Evolutionary conservation across 2,888 invertebrate genomes (phyloP).

Genomic region (Pharmacophagus antenor): DNA sequence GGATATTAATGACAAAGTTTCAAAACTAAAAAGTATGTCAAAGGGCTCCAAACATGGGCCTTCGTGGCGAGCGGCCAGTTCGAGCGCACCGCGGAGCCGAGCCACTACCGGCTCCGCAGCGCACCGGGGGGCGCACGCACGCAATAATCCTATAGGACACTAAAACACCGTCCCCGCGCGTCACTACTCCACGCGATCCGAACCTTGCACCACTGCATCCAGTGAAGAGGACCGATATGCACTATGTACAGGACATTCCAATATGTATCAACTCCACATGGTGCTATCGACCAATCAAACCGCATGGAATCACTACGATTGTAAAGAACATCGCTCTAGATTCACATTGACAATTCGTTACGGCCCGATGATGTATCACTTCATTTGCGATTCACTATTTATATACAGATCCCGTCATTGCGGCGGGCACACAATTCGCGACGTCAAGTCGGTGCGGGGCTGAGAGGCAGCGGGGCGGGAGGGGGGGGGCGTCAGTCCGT

Average conservation of each 20-base stretch:
- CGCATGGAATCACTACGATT: not conserved
- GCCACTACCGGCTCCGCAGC: conserved; percentile 24
- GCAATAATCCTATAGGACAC: conserved; percentile 19
- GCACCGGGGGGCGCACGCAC: conserved; percentile 1
- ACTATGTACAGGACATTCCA: conserved; percentile 3
- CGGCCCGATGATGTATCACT: not conserved
- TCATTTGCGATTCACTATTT: conserved; percentile 8
- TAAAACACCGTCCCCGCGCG: conserved; percentile 20
- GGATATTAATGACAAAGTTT: conserved; percentile 63
- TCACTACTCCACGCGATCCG: conserved; percentile 1
- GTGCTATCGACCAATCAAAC: not conserved
- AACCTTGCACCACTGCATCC: not conserved
- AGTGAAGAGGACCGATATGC: not conserved
- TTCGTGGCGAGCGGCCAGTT: conserved; percentile 40
- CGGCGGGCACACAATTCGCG: not conserved
- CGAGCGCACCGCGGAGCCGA: conserved; percentile 32
- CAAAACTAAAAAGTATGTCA: conserved; percentile 55
- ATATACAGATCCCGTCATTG: not conserved
- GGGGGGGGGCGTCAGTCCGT: conserved; percentile 22
- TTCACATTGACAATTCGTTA: too few relatives aligned
- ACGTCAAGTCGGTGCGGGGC: not conserved
- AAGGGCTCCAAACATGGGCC: conserved; percentile 36
- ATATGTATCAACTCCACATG: not conserved
- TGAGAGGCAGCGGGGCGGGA: conserved; percentile 18
- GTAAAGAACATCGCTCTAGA: too few relatives aligned